Evolutionary conservation across 1,140 invertebrate genomes (phyloP), one percentile per base, ranked within the genome.

Genomic region (Luehdorfia chinensis): DNA sequence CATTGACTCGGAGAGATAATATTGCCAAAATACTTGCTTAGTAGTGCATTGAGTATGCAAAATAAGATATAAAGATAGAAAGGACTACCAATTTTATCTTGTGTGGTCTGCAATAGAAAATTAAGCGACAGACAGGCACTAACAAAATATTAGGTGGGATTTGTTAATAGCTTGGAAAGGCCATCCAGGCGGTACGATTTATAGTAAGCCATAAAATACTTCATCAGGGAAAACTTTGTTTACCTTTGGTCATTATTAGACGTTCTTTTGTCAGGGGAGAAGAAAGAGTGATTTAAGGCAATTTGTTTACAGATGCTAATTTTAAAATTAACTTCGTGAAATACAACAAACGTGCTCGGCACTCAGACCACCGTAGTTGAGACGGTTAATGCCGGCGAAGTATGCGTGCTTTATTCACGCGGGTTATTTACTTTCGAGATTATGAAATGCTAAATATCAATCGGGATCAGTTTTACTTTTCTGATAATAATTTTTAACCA

Each of bases 251-350:
- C 9, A 23, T 46, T 60, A 66, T 66, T 66, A 61, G 50, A 50
- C 33, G 28, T 34, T 59, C 57, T 59, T 70, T 65, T 63, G 63
- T 72, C 57, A 57, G 51, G 47, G 54, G 34, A 39, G 33, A 30
- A 56, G 45, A 53, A 59, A 47, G 59, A 60, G 67, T 60, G 58
- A 75, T 76, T 69, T 65, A 50, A 64, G 60, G 56, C 62, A 74
- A 73, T 76, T 72, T 70, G 66, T 77, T 75, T 72, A 67, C 57
- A 53, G 53, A 74, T 66, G 75, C 68, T 78, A 77, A 84, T 80
- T 84, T 83, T 80, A 76, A 80, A 81, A 76, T 77, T 70, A 72
- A 77, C 66, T 59, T 76, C 70, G 69, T 76, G 75, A 70, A 75
- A 71, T 72, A 72, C 62, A 72, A 78, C 66, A 80, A 79, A 79